These are phyloP conservation scores for Pseudomyrmex dendroicus DNA, from an alignment of 1,140 invertebrate species.

Conservation along the genomic window DNA sequence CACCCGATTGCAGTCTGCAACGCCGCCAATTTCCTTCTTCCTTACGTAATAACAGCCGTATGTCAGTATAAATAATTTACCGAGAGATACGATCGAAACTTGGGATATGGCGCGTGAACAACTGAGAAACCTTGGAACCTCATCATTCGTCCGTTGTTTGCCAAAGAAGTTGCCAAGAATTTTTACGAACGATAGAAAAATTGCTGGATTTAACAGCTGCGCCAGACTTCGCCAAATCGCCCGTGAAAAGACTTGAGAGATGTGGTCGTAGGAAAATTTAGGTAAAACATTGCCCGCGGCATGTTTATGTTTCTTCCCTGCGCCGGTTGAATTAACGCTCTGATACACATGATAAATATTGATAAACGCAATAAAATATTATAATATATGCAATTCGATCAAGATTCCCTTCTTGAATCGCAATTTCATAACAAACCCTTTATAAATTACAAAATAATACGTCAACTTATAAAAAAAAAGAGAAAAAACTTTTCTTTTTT, in stretches of 20 bases:
- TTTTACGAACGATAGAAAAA: conserved; percentile 60
- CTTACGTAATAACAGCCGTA: conserved; percentile 28
- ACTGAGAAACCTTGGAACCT: neutral
- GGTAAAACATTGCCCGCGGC: conserved; percentile 53
- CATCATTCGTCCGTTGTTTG: conserved; percentile 55
- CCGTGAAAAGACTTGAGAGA: conserved; percentile 36
- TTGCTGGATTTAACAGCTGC: conserved; percentile 57
- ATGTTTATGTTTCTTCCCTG: conserved; percentile 27
- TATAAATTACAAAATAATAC: neutral
- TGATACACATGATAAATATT: conserved; percentile 39
- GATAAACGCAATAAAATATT: conserved; percentile 37
- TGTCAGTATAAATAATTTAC: conserved; percentile 35
- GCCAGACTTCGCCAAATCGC: neutral
- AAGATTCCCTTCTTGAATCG: too few species aligned
- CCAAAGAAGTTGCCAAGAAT: conserved; percentile 51
- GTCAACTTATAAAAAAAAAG: neutral
- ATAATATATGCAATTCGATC: conserved; percentile 4
- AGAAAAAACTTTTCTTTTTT: neutral
- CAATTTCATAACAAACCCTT: neutral
- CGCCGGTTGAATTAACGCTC: neutral
- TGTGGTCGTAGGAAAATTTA: conserved; percentile 17
- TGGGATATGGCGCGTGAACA: conserved; percentile 48
- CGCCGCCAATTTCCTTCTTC: conserved; percentile 3
- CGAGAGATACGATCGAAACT: conserved; percentile 43
- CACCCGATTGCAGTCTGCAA: neutral